Conservation (phyloP, 2,797 vertebrate genomes). For the Enteromius thamalakanensis region DNA sequence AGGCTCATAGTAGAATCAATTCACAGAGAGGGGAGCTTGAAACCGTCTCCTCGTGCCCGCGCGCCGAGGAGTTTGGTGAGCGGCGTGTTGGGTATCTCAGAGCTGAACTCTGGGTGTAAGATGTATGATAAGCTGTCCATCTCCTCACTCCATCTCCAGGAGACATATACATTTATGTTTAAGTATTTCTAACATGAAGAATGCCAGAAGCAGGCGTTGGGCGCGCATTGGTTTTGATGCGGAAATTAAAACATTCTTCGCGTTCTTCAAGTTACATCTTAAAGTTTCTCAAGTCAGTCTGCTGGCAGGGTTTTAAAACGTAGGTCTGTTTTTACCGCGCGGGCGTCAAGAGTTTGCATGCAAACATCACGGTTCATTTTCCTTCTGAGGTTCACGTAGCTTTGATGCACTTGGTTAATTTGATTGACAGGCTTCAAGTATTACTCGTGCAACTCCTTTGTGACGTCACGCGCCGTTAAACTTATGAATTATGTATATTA, state of each 20-base stretch:
- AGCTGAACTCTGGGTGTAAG: conserved; percentile 79
- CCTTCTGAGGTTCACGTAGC: background rate
- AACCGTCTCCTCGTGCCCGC: conserved; percentile 76
- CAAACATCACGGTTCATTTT: background rate
- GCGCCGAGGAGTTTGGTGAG: conserved; percentile 75
- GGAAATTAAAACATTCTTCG: conserved; percentile 34
- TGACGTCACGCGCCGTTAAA: conserved; percentile 25
- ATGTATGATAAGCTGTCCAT: conserved; percentile 73
- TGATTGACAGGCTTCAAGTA: conserved; percentile 40
- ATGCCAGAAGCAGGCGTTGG: background rate
- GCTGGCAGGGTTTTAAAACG: background rate
- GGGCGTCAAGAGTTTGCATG: background rate
- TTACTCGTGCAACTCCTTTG: conserved; percentile 27
- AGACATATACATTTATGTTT: conserved; percentile 24
- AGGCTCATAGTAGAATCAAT: conserved; percentile 87
- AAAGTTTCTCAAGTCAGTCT: conserved; percentile 3
- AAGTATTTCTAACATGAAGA: conserved; percentile 7
- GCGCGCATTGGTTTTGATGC: conserved; percentile 1
- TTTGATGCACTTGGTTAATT: background rate
- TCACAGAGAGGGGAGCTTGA: conserved; percentile 85
- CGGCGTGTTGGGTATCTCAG: conserved; percentile 71
- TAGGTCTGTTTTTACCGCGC: background rate
- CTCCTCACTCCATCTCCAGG: conserved; percentile 48
- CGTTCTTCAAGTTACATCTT: conserved; percentile 21
- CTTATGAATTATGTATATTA: conserved; percentile 40